Conservation (phyloP, 2,113 vertebrate genomes). For the Sterrhoptilus dennistouni region DNA sequence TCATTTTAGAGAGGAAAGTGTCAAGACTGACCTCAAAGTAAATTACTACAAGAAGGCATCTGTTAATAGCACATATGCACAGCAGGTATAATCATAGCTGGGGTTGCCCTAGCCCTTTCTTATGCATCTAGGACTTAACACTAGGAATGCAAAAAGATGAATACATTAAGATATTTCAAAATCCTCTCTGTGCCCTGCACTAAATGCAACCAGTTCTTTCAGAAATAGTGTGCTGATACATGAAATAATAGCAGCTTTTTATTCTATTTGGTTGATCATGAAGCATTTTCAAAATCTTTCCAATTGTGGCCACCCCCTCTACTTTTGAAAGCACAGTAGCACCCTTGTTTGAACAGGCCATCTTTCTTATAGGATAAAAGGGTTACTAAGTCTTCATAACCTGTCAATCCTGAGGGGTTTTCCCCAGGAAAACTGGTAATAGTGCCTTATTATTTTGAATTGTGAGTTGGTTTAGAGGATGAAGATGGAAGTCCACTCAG, state of each 20-base stretch:
- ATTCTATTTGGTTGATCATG: constrained; percentile 21
- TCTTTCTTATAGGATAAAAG: constrained; percentile 53
- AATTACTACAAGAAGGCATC: constrained; percentile 21
- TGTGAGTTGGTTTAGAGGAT: constrained; percentile 35
- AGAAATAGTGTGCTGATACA: background rate
- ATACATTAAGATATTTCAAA: background rate
- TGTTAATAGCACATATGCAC: constrained; percentile 24
- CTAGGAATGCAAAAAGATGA: background rate
- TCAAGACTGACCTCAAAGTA: constrained; percentile 31
- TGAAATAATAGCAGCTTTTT: constrained; percentile 33
- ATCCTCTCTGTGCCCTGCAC: background rate
- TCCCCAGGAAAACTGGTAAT: constrained; percentile 42
- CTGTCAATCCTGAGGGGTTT: constrained; percentile 44
- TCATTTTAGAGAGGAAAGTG: constrained; percentile 3
- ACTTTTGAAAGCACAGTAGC: constrained; percentile 25
- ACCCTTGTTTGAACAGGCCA: constrained; percentile 66
- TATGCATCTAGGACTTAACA: background rate
- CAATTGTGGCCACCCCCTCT: background rate
- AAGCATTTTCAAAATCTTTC: constrained; percentile 31
- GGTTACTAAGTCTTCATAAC: constrained; percentile 43
- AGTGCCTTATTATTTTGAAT: constrained; percentile 71
- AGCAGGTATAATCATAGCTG: constrained; percentile 23
- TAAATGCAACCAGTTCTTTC: background rate
- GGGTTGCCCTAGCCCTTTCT: background rate
- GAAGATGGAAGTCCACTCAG: constrained; percentile 57